Base-by-base conservation (phyloP, 2,888 invertebrate species). In the Scaptomyza caliginosa region DNA sequence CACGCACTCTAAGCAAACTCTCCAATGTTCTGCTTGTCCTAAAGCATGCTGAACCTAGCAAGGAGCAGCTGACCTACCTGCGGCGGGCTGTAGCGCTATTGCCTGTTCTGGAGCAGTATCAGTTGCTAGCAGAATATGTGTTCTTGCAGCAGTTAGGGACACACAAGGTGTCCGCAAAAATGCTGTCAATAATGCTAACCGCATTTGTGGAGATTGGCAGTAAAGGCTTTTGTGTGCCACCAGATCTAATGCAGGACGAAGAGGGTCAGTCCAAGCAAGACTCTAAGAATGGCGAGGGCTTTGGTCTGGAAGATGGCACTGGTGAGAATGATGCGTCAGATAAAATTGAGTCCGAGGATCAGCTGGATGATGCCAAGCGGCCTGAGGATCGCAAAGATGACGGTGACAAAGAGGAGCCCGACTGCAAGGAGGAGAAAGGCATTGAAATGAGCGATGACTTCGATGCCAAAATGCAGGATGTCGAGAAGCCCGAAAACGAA, bases 401-500 rank as follows among this genome's bases (percentile, higher is more conserved):
- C 70, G 86, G 82, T 3, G 94, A 97, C 84, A 95, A 96, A 67
- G 93, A 95, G 24, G 76, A 96, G 50, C 93, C 94, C 79, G 95
- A 96, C 87, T 95, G 95, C 79, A 95, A 96, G 84, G 97, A 98
- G 89, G 96, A 98, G 67, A 95, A 97, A 48, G 98, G 97, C 16
- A 95, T 99, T 54, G 98, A 99, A 84, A 98, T 99, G 97, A 96
- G 96, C 16, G 98, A 98, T 75, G 97, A 99, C 89, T 98, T 99
- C 89, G 98, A 98, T 58, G 97, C 92, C 34, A 88, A 88, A 74
- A 86, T 89, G 85, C 90, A 92, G 71, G 95, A 98, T 86, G 92
- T 96, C 13, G 95, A 96, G 3, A 93, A 94, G 67, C 93, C 89
- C 0, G 89, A 94, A 54, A 92, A 93, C 36, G 92, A 92, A 17